phyloP scores from a whole-genome alignment of 2,113 vertebrate species.

The Neotoma lepida region DNA sequence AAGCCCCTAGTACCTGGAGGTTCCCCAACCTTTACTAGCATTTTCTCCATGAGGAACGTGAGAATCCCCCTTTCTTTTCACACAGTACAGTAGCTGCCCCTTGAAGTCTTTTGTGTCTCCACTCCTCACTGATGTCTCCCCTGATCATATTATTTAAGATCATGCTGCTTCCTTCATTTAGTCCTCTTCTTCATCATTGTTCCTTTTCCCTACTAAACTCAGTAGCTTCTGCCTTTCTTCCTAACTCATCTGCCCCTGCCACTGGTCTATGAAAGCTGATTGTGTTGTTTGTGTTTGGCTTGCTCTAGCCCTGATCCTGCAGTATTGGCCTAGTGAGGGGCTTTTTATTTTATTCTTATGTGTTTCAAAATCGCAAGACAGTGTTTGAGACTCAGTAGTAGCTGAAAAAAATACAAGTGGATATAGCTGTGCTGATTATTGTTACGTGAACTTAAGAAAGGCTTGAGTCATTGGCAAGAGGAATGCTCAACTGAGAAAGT shows the following conservation, averaged over 20 bases:
- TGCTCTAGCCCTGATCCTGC: fast-evolving
- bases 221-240: background rate
- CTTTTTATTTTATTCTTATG: background rate
- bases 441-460: background rate
- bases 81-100: background rate
- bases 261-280: background rate
- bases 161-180: background rate
- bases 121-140: background rate
- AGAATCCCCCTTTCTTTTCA: background rate
- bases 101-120: background rate
- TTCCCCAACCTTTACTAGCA: background rate
- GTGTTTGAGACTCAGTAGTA: background rate
- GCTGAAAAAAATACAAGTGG: background rate
- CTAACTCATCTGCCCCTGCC: background rate
- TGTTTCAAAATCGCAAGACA: background rate
- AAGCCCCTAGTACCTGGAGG: background rate
- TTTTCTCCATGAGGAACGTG: background rate
- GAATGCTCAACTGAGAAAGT: background rate
- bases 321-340: background rate
- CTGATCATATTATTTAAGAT: background rate
- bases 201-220: background rate
- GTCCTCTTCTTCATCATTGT: background rate
- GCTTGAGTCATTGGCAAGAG: background rate
- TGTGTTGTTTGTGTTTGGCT: background rate
- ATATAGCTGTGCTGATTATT: background rate